Evolutionary conservation across 2,797 vertebrate genomes (phyloP), one percentile per base, ranked within the genome.

Genomic region (Choloepus didactylus): DNA sequence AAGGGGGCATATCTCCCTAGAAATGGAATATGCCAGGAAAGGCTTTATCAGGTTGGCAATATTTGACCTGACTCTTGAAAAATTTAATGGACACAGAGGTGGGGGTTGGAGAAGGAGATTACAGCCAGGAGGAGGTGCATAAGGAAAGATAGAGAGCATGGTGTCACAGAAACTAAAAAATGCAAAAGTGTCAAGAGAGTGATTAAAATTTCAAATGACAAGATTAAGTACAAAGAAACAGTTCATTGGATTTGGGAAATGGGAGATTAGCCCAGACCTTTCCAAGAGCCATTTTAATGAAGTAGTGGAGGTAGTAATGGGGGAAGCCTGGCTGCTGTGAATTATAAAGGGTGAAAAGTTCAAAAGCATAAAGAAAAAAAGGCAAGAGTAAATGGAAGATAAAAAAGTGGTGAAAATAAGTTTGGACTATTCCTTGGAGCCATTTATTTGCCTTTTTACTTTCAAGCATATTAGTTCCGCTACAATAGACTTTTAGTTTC

Each of bases 311-410:
- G 62, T 14, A 79, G 23, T 12, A 3, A 15, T 54, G 16, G 54
- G 54, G 14, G 64, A 86, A 87, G 64, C 59, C 67, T 19, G 35
- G 67, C 79, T 94, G 51, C 81, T 69, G 14, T 64, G 93, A 94
- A 51, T 79, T 35, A 72, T 85, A 77, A 73, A 83, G 56, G 1
- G 54, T 18, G 54, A 54, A 54, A 54, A 54, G 77, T 25, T 87
- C 46, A 93, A 83, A 87, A 93, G 66, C 7, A 76, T 11, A 56
- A 56, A 77, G 9, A n/a, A 56, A 83, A 73, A 89, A 46, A 85
- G 41, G 6, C 56, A n/a, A 72, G 21, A 90, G 38, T 46, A 70
- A 81, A 69, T 1, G 56, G 21, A 83, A 91, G 75, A 81, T 46
- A 35, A 35, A 51, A 51, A 49, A 89, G 72, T 83, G 2, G 6